Evolutionary conservation across 2,797 vertebrate genomes (phyloP), one percentile per base, ranked within the genome.

Genomic region (Propithecus perrieri): DNA sequence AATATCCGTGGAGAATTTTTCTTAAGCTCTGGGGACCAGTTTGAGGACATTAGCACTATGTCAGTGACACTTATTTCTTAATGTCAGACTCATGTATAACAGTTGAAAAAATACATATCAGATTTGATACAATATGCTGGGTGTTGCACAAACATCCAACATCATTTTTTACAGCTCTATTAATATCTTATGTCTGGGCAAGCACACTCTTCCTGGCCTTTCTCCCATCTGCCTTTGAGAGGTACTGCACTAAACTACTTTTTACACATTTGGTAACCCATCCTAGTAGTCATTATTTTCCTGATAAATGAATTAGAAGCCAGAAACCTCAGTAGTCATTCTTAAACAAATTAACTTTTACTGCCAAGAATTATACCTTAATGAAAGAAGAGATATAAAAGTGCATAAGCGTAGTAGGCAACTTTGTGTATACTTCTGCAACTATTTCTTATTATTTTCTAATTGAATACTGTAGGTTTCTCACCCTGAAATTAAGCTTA

Each of bases 291-390:
- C 74, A 78, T 83, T 57, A 48, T 81, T 93, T 97, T 96, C n/a
- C 30, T 92, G 33, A 43, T 48, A 87, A 89, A 50, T 5, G 4
- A 11, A 18, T 50, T 53, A 53, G 30, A 94, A 69, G 11, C 35
- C 72, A 91, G 83, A 87, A 93, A 84, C 78, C 43, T 63, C 38
- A 93, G 0, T 88, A 33, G 90, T 87, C 59, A 28, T 85, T 95
- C 46, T 76, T 90, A 85, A 57, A 35, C 59, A 92, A 71, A 91
- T 95, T 75, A 91, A 50, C 26, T 89, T 91, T 89, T 91, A 81
- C 26, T 91, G 28, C n/a, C 43, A 83, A 81, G 95, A 85, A 53
- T 72, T 95, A 89, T 83, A 74, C 63, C 74, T 89, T 53, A 46
- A 48, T 94, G 59, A 72, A 80, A 83, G 50, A 75, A 89, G 30